A percentile compares a stretch with the other conserved stretches of the same genome.
Conservation (phyloP, 2,797 vertebrate species). For the Karalla daura region DNA sequence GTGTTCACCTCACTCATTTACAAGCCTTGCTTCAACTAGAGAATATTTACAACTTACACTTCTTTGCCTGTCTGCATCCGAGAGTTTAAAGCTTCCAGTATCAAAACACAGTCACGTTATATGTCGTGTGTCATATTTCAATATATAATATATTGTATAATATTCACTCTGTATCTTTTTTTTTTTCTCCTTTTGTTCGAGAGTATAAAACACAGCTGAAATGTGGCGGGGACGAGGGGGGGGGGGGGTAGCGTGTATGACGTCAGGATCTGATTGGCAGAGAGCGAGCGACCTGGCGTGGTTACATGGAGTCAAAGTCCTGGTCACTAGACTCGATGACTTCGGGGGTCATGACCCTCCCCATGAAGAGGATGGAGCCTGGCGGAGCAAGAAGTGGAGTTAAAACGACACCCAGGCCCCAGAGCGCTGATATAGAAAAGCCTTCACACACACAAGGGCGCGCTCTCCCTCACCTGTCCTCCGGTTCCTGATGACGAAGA, state of each 20-base stretch:
- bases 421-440: not conserved
- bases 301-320: slow-evolving; percentile 93
- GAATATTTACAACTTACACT: slow-evolving; percentile 78
- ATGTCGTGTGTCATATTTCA: slow-evolving; percentile 65
- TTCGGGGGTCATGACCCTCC: slow-evolving; percentile 97
- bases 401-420: slow-evolving; percentile 1
- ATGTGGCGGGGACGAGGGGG: slow-evolving; percentile 68
- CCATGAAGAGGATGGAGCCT: slow-evolving; percentile 96
- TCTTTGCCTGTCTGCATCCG: slow-evolving; percentile 52
- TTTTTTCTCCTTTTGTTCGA: slow-evolving; percentile 59
- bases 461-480: slow-evolving; percentile 92
- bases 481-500: slow-evolving; percentile 94
- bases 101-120: slow-evolving; percentile 81
- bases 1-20: slow-evolving; percentile 56
- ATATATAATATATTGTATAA: slow-evolving; percentile 76
- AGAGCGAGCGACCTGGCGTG: slow-evolving; percentile 24
- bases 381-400: slow-evolving; percentile 5
- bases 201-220: slow-evolving; percentile 81
- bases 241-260: slow-evolving; percentile 74
- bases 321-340: slow-evolving; percentile 88
- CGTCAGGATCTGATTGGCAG: slow-evolving; percentile 55
- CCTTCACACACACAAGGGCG: not conserved
- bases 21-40: slow-evolving; percentile 54
- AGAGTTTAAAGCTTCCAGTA: slow-evolving; percentile 83
- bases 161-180: slow-evolving; percentile 63